Percentiles rank a stretch among this genome's conserved stretches.
phyloP scores from a whole-genome alignment of 2,888 invertebrate genomes.

The Drosophila antonietae region DNA sequence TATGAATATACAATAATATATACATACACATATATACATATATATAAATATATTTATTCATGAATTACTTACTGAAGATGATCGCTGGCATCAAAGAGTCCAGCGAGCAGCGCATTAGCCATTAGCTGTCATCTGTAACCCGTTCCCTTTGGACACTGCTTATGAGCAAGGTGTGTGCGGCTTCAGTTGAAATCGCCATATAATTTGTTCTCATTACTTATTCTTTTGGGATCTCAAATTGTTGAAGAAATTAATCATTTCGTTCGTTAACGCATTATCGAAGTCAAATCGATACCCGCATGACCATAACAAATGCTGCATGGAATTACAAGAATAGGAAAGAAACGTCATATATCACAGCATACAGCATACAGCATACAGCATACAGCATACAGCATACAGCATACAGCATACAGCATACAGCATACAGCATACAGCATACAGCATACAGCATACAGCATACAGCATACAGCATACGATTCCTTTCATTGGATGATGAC shows the following conservation, averaged over 20 bases:
- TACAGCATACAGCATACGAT: too few relatives aligned
- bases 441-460: too few relatives aligned
- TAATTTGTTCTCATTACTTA: constrained; percentile 57
- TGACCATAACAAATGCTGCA: too few relatives aligned
- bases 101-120: constrained; percentile 14
- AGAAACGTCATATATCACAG: too few relatives aligned
- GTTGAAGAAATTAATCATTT: constrained; percentile 67
- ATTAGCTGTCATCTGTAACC: constrained; percentile 9
- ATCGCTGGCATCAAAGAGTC: constrained; percentile 19
- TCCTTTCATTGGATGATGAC: too few relatives aligned
- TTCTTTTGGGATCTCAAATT: constrained; percentile 44
- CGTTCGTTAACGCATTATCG: constrained; percentile 65
- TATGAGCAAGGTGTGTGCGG: constrained; percentile 16
- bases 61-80: constrained; percentile 27
- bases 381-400: too few relatives aligned
- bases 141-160: constrained; percentile 9
- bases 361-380: too few relatives aligned
- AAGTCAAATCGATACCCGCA: constrained; percentile 14
- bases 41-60: constrained; percentile 14
- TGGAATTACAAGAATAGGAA: too few relatives aligned
- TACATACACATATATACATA: not conserved
- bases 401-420: not conserved
- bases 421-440: too few relatives aligned
- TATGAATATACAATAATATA: constrained; percentile 33
- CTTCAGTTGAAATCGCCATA: constrained; percentile 26